phyloP scores from a whole-genome alignment of 2,113 vertebrate genomes.

The Pangasianodon gigas region DNA sequence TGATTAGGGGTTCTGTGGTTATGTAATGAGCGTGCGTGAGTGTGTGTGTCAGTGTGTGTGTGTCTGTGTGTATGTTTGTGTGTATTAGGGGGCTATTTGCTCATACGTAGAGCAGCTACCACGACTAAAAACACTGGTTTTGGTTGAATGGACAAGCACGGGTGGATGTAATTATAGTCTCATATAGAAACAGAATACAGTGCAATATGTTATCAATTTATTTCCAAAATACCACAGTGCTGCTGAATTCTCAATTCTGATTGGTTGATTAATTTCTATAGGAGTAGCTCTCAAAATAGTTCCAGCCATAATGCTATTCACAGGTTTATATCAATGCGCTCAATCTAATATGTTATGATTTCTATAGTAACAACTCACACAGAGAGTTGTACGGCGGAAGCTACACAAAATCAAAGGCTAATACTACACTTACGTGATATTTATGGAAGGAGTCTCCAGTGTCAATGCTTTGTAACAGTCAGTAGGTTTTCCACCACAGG shows the following conservation, averaged over 20 bases:
- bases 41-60: conserved; percentile 5
- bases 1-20: conserved; percentile 42
- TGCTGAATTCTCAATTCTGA: background rate
- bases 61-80: conserved; percentile 3
- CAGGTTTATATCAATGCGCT: background rate
- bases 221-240: background rate
- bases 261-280: background rate
- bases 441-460: background rate
- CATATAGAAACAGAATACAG: background rate
- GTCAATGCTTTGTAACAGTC: background rate
- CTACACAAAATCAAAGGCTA: background rate
- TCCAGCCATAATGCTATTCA: background rate
- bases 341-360: background rate
- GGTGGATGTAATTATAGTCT: background rate
- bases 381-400: background rate
- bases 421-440: background rate
- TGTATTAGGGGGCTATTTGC: background rate
- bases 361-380: background rate
- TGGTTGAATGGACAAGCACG: background rate
- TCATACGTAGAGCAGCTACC: conserved; percentile 3
- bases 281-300: too few species aligned
- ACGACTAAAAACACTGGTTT: background rate
- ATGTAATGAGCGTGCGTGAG: conserved; percentile 1
- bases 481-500: background rate
- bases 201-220: background rate